Base-by-base conservation (phyloP, 2,113 vertebrate species). In the Pseudopodoces humilis region DNA sequence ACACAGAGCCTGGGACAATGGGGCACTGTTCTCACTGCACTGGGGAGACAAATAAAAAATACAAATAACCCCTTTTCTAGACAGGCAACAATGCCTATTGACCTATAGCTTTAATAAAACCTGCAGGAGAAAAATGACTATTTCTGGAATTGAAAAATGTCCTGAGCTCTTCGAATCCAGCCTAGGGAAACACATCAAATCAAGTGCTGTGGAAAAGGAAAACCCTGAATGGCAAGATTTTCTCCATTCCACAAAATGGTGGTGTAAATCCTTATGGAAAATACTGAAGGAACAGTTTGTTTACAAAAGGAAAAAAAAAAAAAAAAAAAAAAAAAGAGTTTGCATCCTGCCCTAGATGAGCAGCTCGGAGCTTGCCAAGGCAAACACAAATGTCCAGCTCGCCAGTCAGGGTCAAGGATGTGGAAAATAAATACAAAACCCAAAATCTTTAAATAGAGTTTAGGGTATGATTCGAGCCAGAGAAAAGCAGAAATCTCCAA, bases 401-500 rank as follows among this genome's bases (percentile, higher is more conserved):
- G 47, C 82, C 95, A 96, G 93, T 77, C 90, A 95, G 87, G 94
- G 96, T 92, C 95, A 88, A 86, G 82, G 91, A 94, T 76, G 67
- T 92, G 83, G 96, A 97, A 96, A 94, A 95, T 49, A 96, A 96
- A 95, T 77, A 96, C 23, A 60, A 77, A 78, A 9, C 9, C 1
- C 81, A 55, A 85, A 81, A 97, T 69, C 96, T 96, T 96, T 95
- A 96, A 96, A 96, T 96, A 97, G 96, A 92, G 47, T 87, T 87
- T 44, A 94, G 72, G 83, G 83, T 47, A 91, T 81, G 91, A 96
- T 79, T 86, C 23, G 44, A 93, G 77, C 25, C 77, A 72, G 82
- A 64, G 76, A 33, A 79, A 69, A 81, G 76, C 70, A 90, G 65
- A 88, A 92, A 95, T 68, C 8, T 37, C 37, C 20, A 53, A 88